Base-by-base conservation (phyloP, 2,888 invertebrate species). In the Cephus pygmeus region DNA sequence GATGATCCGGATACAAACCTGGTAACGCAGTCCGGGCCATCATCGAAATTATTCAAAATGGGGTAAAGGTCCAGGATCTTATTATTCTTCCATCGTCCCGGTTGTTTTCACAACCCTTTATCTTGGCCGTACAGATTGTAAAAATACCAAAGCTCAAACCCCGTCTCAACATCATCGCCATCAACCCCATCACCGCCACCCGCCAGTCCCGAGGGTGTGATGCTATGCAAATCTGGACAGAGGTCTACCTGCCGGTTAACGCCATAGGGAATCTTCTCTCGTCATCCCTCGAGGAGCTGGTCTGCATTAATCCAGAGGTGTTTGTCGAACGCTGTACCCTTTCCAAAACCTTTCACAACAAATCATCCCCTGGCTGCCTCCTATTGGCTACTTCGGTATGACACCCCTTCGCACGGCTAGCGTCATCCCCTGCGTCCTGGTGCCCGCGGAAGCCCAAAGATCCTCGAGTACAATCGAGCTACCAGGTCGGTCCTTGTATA, bases 111-210 rank as follows among this genome's bases (percentile, higher is more conserved):
- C 71, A 78, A 78, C 76, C 78, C 78, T 76, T 78, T 78, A 78
- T 78, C 78, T 78, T 78, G 75, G 76, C 69, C 68, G 75, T 78
- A 78, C 78, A 78, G 78, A 78, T 78, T 78, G 78, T 78, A 78
- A 78, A 78, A 78, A 78, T 78, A 78, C 73, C 78, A 73, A 76
- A 76, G 31, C 71, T 15, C 71, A 23, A 12, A 35, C 35, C 71
- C 33, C 71, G 12, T 34, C 71, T 33, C 71, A 31, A 31, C 71
- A 56, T 56, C 56, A 56, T 15, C 56, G 56, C 56, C 56, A 56
- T 56, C 56, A 23, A 23, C 15, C 40, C 40, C 40, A 40, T 40
- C 75, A 75, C 75, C n/a, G 73, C 76, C 68, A 30, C 33, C 75
- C 31, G 9, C 34, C 69, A 68, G 73, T 78, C 78, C 73, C 78